Base-by-base conservation (phyloP, 2,797 vertebrate species). In the Cynodonichthys magdalenae region DNA sequence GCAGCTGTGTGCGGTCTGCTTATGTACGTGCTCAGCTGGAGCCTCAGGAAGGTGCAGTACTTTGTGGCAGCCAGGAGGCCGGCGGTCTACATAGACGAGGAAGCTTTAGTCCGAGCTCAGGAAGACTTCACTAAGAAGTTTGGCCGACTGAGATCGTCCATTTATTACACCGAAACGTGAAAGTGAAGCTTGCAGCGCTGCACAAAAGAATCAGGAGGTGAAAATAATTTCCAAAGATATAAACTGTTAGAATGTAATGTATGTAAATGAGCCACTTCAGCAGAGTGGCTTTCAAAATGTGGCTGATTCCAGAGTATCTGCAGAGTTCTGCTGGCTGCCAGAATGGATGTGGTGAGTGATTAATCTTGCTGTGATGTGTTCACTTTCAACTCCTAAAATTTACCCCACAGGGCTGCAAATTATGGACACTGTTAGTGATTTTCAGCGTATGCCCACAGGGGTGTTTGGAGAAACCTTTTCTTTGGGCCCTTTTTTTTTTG, bases 71-170 rank as follows among this genome's bases (percentile, higher is more conserved):
- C 95, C 66, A 93, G 80, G 51, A 95, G 98, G 80, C 92, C 97
- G 0, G 96, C 92, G 0, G 96, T 96, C 49, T 99, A 97, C 92
- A 96, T 99, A 0, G 97, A 99, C 0, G 95, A 99, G 70, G 95
- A 97, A 17, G 98, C 98, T 62, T 80, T 99, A 69, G 77, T 90
- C 14, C 83, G 58, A 15, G 97, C 96, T 6, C 90, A 94, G 53
- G 87, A 89, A 0, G 98, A 99, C 86, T 99, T 99, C 66, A 6
- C 57, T 14, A 79, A 71, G 60, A 92, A 86, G 83, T 92, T 90
- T 75, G 90, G 90, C 59, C 80, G 15, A 2, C 67, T 87, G 27
- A 80, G 74, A 44, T 74, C 87, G 11, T 84, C 82, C 10, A 18
- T 88, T 28, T 78, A 75, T 64, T 71, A 70, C 51, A 34, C 69